phyloP scores from a whole-genome alignment of 2,797 vertebrate genomes.

The Urocyon cinereoargenteus region DNA sequence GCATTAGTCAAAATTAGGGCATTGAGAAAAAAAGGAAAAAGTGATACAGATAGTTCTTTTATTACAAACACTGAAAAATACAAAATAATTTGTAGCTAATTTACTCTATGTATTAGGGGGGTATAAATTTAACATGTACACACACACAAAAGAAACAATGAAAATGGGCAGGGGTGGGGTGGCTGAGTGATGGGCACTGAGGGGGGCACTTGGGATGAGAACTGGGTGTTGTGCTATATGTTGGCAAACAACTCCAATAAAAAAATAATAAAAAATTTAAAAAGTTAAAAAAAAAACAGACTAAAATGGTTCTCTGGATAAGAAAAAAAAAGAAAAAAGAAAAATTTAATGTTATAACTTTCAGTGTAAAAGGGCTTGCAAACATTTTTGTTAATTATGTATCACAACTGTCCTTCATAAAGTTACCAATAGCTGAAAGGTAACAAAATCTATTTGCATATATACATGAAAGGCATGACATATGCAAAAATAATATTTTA shows the following conservation, averaged over 20 bases:
- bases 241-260: too few species aligned
- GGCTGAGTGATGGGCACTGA: too few species aligned
- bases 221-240: too few species aligned
- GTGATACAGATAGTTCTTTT: background rate
- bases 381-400: constrained; percentile 99
- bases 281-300: background rate
- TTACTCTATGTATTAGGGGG: constrained; percentile 9
- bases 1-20: constrained; percentile 32
- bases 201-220: too few species aligned
- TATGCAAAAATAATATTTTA: constrained; percentile 99
- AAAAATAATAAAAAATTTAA: too few species aligned
- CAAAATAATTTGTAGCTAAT: background rate
- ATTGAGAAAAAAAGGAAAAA: background rate
- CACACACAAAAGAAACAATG: background rate
- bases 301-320: constrained; percentile 85
- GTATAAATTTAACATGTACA: background rate
- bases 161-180: background rate
- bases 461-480: constrained; percentile 97
- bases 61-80: background rate
- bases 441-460: constrained; percentile 97
- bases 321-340: constrained; percentile 72
- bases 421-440: constrained; percentile 99
- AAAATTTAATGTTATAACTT: constrained; percentile 91
- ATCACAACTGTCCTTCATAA: constrained; percentile 99
- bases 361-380: constrained; percentile 92